These are phyloP conservation scores for Stegostoma tigrinum DNA, from an alignment of 2,113 vertebrate species.

Conservation along the genomic window DNA sequence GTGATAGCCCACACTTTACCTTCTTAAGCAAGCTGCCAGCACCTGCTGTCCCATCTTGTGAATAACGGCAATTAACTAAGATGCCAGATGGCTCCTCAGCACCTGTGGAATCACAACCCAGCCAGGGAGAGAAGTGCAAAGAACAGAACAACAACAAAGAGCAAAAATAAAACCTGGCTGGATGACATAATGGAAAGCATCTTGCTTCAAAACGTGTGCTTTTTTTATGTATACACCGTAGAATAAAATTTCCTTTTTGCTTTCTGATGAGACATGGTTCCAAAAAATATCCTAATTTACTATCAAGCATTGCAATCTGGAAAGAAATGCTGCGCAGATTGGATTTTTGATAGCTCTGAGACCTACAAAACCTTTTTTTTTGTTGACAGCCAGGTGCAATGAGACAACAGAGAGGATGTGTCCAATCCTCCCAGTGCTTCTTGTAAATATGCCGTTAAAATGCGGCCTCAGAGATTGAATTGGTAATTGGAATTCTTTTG, in stretches of 20 bases:
- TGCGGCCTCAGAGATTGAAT: constrained; percentile 1
- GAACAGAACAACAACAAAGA: neutral
- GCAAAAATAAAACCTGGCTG: neutral
- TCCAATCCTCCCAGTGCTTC: neutral
- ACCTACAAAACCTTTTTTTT: neutral
- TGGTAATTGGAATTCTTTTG: constrained; percentile 32
- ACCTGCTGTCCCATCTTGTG: neutral
- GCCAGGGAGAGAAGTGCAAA: neutral
- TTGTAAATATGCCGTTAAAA: constrained; percentile 26
- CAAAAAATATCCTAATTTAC: constrained; percentile 25
- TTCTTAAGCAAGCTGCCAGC: neutral
- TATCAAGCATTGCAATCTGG: constrained; percentile 30
- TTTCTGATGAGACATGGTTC: neutral
- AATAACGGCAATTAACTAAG: neutral
- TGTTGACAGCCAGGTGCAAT: constrained; percentile 19
- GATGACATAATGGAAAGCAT: too few relatives aligned
- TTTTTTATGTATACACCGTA: neutral
- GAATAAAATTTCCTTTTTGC: constrained; percentile 22
- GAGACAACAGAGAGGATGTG: constrained; percentile 1
- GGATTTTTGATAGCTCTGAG: constrained; percentile 36
- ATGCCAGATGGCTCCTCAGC: neutral
- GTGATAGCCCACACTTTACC: neutral
- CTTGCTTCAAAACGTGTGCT: neutral
- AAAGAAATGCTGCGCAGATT: constrained; percentile 32
- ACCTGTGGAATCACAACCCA: neutral